Conservation (phyloP, 2,797 vertebrate species). For the Pseudotriccus pelzelni region DNA sequence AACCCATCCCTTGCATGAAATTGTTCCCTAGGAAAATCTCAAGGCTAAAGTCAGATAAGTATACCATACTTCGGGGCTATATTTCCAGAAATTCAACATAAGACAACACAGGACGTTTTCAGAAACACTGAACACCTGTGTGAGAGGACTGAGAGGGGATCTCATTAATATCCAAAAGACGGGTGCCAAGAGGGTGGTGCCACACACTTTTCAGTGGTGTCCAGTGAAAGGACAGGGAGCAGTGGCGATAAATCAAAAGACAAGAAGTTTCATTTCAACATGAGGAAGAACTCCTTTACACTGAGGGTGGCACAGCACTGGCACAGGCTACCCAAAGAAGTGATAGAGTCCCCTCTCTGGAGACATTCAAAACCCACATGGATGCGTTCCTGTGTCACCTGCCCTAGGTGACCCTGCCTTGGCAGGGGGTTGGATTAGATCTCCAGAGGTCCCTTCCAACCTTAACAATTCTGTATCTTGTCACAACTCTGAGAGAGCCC, state of each 20-base stretch:
- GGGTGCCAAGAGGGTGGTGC: accelerated
- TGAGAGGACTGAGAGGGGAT: background rate
- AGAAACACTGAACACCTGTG: background rate
- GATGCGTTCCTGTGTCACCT: background rate
- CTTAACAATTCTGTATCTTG: background rate
- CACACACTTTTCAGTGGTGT: background rate
- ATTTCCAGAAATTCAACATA: background rate
- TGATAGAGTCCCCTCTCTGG: too few species aligned
- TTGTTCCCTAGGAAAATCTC: background rate
- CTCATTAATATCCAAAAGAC: background rate
- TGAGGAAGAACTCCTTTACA: background rate
- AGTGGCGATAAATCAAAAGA: background rate
- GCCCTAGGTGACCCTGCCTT: background rate
- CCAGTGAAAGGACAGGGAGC: accelerated
- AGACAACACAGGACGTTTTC: background rate
- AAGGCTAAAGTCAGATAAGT: background rate
- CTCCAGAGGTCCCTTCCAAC: background rate
- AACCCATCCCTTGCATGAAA: background rate
- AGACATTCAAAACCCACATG: background rate
- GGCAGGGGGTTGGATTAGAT: background rate
- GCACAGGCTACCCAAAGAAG: background rate
- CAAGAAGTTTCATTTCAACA: background rate
- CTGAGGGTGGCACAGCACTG: background rate
- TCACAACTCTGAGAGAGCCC: background rate
- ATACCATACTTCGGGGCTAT: background rate